A percentile compares a stretch with the other conserved stretches of the same genome.
These are phyloP conservation scores for Zaprionus gabonicus DNA, from an alignment of 1,140 invertebrate genomes.

Conservation along the genomic window DNA sequence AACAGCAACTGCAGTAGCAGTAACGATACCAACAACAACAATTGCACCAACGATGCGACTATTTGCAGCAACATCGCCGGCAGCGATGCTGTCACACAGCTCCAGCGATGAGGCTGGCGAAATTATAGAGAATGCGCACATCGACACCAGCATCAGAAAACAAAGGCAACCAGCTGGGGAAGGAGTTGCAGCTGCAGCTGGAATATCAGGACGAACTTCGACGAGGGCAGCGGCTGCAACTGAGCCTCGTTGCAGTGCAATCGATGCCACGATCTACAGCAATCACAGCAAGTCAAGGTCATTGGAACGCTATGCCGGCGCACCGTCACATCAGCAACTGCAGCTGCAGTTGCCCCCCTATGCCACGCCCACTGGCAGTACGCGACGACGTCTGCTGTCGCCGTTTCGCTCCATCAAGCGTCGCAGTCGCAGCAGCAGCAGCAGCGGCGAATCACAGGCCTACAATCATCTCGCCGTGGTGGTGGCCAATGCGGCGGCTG, in stretches of 20 bases:
- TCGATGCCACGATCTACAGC: conserved; percentile 50
- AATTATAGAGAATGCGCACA: conserved; percentile 69
- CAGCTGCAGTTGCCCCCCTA: conserved; percentile 56
- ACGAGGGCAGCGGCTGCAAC: neutral
- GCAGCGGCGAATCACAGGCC: conserved; percentile 76
- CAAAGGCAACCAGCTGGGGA: conserved; percentile 15
- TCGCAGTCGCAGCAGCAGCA: conserved; percentile 82
- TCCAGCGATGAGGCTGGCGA: conserved; percentile 71
- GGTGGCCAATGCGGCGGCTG: conserved; percentile 53
- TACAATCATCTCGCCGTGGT: conserved; percentile 60
- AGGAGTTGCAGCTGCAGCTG: conserved; percentile 1
- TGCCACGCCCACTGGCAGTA: conserved; percentile 70
- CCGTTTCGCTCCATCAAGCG: conserved; percentile 78
- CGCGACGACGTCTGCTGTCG: conserved; percentile 73
- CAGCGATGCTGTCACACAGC: conserved; percentile 45
- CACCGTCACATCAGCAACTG: conserved; percentile 64
- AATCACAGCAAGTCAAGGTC: conserved; percentile 79
- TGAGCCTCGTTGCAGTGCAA: neutral
- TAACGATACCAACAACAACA: neutral
- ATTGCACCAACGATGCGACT: conserved; percentile 57
- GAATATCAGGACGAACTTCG: neutral
- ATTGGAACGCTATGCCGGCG: conserved; percentile 77
- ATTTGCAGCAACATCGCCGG: conserved; percentile 48
- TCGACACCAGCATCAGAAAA: conserved; percentile 13
- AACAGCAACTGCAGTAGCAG: conserved; percentile 5